Evolutionary conservation across 2,113 vertebrate species (phyloP).

Genomic region (Rhegmatorhina hoffmannsi): DNA sequence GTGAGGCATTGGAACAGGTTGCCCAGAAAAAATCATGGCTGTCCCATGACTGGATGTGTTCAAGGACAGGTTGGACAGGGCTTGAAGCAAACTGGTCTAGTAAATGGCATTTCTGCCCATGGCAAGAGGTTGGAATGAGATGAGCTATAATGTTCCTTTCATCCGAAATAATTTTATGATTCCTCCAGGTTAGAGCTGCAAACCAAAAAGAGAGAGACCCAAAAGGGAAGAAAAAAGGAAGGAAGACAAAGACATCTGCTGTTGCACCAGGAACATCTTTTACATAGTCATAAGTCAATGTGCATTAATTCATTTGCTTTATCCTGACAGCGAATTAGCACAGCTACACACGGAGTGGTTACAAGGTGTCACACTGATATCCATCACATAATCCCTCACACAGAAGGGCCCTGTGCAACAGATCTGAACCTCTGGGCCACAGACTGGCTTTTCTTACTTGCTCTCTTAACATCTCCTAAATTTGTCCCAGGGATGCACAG

Average conservation of each 20-base stretch:
- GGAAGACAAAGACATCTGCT: not conserved
- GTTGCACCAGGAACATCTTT: not conserved
- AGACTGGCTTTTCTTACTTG: not conserved
- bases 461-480: not conserved
- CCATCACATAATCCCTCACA: not conserved
- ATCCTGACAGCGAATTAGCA: constrained; percentile 23
- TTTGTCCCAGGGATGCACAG: not conserved
- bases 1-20: not conserved
- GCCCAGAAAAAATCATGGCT: not conserved
- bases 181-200: not conserved
- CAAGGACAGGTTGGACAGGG: rapidly evolving
- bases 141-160: not conserved
- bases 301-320: not conserved
- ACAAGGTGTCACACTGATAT: not conserved
- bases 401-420: not conserved
- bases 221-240: not conserved
- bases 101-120: not conserved
- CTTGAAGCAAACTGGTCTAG: not conserved
- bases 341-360: not conserved
- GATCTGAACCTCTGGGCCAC: not conserved
- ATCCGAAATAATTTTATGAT: too few relatives aligned
- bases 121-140: not conserved
- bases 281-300: not conserved
- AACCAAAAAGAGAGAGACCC: not conserved
- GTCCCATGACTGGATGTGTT: not conserved